Conservation (phyloP, 2,113 vertebrate genomes). For the Forbesichthys papilliferus region DNA sequence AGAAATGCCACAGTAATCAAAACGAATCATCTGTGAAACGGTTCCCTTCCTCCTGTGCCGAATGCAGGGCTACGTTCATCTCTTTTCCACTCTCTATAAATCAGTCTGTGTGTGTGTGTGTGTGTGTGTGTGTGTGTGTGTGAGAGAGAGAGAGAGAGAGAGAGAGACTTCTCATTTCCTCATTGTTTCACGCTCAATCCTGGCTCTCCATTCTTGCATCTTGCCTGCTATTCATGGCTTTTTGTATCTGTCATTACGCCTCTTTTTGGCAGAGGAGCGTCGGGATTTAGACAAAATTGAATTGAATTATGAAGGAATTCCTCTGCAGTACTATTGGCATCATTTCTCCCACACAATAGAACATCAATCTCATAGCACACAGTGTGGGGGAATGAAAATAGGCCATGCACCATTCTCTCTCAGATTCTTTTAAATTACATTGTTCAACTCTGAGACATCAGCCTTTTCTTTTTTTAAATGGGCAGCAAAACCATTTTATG, state of each 20-base stretch:
- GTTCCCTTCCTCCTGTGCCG: conserved; percentile 39
- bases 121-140: neutral
- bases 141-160: too few relatives aligned
- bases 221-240: conserved; percentile 52
- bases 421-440: conserved; percentile 84
- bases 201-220: conserved; percentile 50
- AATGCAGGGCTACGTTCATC: conserved; percentile 24
- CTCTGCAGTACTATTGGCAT: conserved; percentile 80
- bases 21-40: conserved; percentile 44
- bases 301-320: conserved; percentile 85
- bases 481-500: conserved; percentile 75
- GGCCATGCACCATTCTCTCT: conserved; percentile 78
- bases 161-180: conserved; percentile 29
- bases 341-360: conserved; percentile 81
- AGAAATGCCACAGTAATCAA: conserved; percentile 53
- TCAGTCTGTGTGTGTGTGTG: conserved; percentile 34
- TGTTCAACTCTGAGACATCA: conserved; percentile 81
- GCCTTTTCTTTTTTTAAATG: conserved; percentile 78
- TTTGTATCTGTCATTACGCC: conserved; percentile 63
- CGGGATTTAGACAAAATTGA: conserved; percentile 82
- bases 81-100: conserved; percentile 47
- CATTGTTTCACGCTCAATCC: conserved; percentile 65
- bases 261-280: conserved; percentile 69
- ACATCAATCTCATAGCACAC: conserved; percentile 82
- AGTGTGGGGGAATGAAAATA: conserved; percentile 81